Conservation (phyloP, 2,888 invertebrate species). For the Strigamia crassipes region DNA sequence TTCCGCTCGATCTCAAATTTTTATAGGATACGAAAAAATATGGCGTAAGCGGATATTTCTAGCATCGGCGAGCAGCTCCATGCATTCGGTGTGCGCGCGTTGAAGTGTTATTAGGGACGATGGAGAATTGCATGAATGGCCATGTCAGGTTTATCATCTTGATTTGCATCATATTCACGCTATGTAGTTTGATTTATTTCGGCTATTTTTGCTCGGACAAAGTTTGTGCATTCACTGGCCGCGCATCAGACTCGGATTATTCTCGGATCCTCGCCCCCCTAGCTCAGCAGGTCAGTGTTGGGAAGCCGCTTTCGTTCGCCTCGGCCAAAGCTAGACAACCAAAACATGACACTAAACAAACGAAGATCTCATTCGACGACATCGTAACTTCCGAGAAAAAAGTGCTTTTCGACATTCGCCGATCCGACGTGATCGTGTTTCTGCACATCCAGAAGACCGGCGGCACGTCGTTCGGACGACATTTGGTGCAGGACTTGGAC, state of each 20-base stretch:
- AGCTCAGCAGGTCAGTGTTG: slow-evolving; percentile 6
- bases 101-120: not conserved
- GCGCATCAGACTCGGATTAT: slow-evolving; percentile 39
- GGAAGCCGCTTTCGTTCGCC: not conserved
- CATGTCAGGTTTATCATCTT: slow-evolving; percentile 67
- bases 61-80: slow-evolving; percentile 5
- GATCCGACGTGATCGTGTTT: slow-evolving; percentile 96
- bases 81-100: not conserved
- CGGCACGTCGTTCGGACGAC: slow-evolving; percentile 94
- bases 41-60: slow-evolving; percentile 29
- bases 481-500: slow-evolving; percentile 93
- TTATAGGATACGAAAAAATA: slow-evolving; percentile 10
- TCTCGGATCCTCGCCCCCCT: slow-evolving; percentile 14
- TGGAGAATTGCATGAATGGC: slow-evolving; percentile 45
- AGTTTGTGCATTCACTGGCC: slow-evolving; percentile 63
- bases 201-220: slow-evolving; percentile 89
- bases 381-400: slow-evolving; percentile 74
- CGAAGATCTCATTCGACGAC: slow-evolving; percentile 71
- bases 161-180: slow-evolving; percentile 78
- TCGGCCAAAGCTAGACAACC: not conserved
- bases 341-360: slow-evolving; percentile 51
- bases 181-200: slow-evolving; percentile 84
- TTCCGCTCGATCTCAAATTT: not conserved
- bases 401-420: slow-evolving; percentile 86
- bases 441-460: slow-evolving; percentile 99